Conservation (phyloP, 1,140 invertebrate genomes). For the Leucophenga varia region DNA sequence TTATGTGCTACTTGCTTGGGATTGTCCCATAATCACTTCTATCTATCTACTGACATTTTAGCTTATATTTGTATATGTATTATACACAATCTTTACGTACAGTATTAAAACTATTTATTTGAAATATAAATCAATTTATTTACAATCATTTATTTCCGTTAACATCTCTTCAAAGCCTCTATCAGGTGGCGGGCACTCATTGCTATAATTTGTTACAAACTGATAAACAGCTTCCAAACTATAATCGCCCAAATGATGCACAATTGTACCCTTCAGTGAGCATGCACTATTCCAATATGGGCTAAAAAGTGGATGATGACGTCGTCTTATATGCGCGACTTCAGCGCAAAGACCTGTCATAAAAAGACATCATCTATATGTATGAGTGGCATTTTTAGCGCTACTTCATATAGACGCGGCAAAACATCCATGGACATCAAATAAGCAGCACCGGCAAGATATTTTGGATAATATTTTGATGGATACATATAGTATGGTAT, state of each 20-base stretch:
- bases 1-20: too few species aligned
- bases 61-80: too few species aligned
- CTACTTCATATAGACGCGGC: constrained; percentile 67
- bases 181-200: constrained; percentile 39
- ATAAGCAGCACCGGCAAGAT: constrained; percentile 83
- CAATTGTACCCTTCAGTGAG: constrained; percentile 41
- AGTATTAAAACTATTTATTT: too few species aligned
- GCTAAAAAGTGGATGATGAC: constrained; percentile 44
- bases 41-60: too few species aligned
- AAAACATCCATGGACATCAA: constrained; percentile 73
- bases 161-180: constrained; percentile 38
- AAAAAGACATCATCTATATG: constrained; percentile 87
- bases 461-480: constrained; percentile 75
- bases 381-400: constrained; percentile 69
- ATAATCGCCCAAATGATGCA: constrained; percentile 42
- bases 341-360: constrained; percentile 68
- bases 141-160: too few species aligned
- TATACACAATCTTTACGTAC: too few species aligned
- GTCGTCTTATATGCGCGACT: constrained; percentile 26
- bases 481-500: constrained; percentile 79
- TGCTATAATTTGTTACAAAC: constrained; percentile 40
- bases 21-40: too few species aligned
- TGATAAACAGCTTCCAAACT: constrained; percentile 38
- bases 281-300: constrained; percentile 28
- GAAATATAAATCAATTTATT: too few species aligned